Evolutionary conservation across 2,888 invertebrate species (phyloP).

Genomic region (Scaptomyza caliginosa): DNA sequence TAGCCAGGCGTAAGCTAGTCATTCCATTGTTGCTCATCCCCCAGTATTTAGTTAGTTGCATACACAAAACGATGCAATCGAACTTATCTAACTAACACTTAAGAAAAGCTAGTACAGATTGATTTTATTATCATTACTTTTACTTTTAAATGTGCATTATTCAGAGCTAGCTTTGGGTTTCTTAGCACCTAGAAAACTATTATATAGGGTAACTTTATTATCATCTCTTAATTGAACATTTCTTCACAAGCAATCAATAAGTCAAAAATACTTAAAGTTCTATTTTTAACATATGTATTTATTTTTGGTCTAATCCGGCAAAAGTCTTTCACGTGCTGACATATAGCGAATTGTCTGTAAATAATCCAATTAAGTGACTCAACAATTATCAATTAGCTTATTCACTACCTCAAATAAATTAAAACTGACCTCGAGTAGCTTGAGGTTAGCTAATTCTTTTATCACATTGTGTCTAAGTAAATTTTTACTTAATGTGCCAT

Average conservation of each 20-base stretch:
- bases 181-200: too few relatives aligned
- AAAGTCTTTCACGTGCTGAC: constrained; percentile 3
- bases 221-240: too few relatives aligned
- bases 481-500: background rate
- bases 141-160: background rate
- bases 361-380: constrained; percentile 20
- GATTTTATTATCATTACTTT: background rate
- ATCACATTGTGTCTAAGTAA: background rate
- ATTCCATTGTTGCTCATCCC: constrained; percentile 12
- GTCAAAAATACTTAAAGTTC: background rate
- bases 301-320: background rate
- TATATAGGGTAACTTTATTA: too few relatives aligned
- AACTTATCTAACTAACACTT: constrained; percentile 11
- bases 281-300: background rate
- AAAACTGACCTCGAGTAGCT: background rate
- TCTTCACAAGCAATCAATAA: too few relatives aligned
- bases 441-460: background rate
- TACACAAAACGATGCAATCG: background rate
- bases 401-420: background rate
- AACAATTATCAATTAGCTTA: constrained; percentile 5
- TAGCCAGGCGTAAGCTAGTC: constrained; percentile 27
- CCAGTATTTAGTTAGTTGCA: background rate
- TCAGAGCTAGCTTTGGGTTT: too few relatives aligned
- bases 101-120: background rate
- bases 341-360: background rate